A percentile compares a stretch with the other conserved stretches of the same genome.
These are phyloP conservation scores for Drosophila anomalata DNA, from an alignment of 2,888 invertebrate species.

Conservation along the genomic window DNA sequence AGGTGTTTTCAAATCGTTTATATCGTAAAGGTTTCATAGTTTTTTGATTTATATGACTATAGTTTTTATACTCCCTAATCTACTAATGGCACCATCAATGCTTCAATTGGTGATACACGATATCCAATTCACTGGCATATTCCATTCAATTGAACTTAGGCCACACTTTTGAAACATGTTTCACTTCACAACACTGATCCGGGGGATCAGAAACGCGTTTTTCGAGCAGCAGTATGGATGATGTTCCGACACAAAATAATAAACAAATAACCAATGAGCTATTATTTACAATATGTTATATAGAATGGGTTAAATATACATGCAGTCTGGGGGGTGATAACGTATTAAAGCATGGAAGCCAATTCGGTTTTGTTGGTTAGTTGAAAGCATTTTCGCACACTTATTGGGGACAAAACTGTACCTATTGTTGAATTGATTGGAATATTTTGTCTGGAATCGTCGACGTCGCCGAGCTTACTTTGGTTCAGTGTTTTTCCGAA, in stretches of 20 bases:
- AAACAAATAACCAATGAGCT: conserved; percentile 5
- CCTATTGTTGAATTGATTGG: conserved; percentile 84
- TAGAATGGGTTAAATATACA: conserved; percentile 22
- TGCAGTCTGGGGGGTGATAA: conserved; percentile 6
- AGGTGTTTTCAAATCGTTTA: background rate
- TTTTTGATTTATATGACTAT: background rate
- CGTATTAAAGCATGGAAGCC: conserved; percentile 20
- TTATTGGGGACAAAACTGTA: conserved; percentile 68
- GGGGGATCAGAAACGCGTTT: conserved; percentile 25
- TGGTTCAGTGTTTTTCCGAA: conserved; percentile 68
- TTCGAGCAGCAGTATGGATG: conserved; percentile 9
- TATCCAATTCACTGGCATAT: conserved; percentile 58
- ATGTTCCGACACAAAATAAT: conserved; percentile 10
- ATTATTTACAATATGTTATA: conserved; percentile 23
- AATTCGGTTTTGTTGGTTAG: conserved; percentile 25
- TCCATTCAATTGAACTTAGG: conserved; percentile 81
- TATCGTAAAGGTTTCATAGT: no score
- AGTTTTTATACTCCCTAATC: background rate
- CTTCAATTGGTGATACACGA: conserved; percentile 7
- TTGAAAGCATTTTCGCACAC: conserved; percentile 41
- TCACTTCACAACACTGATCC: conserved; percentile 61
- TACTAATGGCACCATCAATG: conserved; percentile 15
- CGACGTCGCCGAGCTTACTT: conserved; percentile 83
- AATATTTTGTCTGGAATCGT: conserved; percentile 83
- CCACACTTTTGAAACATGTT: conserved; percentile 47